These are phyloP conservation scores for Smithornis capensis DNA, from an alignment of 2,113 vertebrate genomes.

Conservation along the genomic window DNA sequence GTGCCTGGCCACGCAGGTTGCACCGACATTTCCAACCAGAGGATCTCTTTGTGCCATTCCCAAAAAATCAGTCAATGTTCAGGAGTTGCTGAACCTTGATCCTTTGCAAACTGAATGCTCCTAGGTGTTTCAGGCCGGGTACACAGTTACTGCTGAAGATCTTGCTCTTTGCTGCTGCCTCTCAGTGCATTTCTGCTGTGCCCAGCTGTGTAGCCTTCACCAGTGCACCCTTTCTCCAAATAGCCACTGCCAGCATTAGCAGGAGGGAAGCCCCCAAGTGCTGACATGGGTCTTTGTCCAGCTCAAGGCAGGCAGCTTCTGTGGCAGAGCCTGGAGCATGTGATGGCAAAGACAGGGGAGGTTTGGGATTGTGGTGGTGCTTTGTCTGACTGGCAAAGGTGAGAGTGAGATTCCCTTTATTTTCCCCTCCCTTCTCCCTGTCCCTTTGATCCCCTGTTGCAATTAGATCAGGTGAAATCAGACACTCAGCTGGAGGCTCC, in stretches of 20 bases:
- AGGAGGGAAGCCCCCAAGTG: not conserved
- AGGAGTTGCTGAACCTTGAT: not conserved
- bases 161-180: not conserved
- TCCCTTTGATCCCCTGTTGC: not conserved
- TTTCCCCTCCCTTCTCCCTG: not conserved
- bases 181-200: not conserved
- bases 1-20: not conserved
- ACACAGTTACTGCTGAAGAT: not conserved
- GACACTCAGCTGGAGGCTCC: not conserved
- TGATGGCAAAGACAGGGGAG: not conserved
- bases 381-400: not conserved
- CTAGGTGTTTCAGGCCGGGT: not conserved
- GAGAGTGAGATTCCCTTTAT: not conserved
- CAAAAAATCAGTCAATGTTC: too few species aligned
- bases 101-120: not conserved
- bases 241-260: not conserved
- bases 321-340: not conserved
- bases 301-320: not conserved
- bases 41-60: not conserved
- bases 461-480: slow-evolving; percentile 28
- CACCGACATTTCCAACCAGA: not conserved
- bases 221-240: not conserved
- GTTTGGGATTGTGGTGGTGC: not conserved
- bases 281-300: not conserved
- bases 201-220: not conserved